Base-by-base conservation (phyloP, 64 coral and sea anemone species). In the Hydrozoanthus tunicans region DNA sequence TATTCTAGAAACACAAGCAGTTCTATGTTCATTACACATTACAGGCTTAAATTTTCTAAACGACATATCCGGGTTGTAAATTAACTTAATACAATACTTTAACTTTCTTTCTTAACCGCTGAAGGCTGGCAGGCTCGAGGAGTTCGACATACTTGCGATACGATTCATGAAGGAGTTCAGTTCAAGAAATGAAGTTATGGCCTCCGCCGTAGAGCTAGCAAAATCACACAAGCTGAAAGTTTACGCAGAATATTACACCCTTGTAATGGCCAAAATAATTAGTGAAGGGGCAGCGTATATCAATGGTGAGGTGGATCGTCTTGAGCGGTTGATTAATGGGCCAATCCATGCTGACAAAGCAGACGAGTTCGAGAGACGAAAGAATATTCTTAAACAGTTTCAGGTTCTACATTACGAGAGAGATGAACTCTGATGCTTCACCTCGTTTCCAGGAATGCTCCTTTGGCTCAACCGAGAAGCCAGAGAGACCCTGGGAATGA, bases 341-440 rank as follows among this genome's bases (percentile, higher is more conserved):
- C 91, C 92, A 52, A 65, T 99, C 7, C 97, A 99, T 56, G 85
- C 94, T 13, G 93, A 93, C 53, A 99, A 99, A 62, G 89, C 82
- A 7, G 97, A 99, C 65, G 97, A 95, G 79, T 71, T 99, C 32
- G 94, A 96, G 64, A 96, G 89, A 79, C 89, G 92, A 24, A 99
- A 93, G 91, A 99, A 99, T 24, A 94, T 99, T 62, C 89, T 99
- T 23, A 93, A 93, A 43, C 94, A 99, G 58, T 99, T 99, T 53
- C 91, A 93, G 51, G 79, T 86, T 1, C 53, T 93, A 74, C 94
- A 96, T 94, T 89, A 90, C 14, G 94, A 95, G 77, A 96, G 82
- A 99, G 97, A 99, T 78, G 97, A 99, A 88, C 75, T 99, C 10
- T 99, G 83, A 85, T 6, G 20, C 4, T 27, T 5, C 17, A 3